Conservation (phyloP, 2,113 vertebrate species). For the Lepus timidus region DNA sequence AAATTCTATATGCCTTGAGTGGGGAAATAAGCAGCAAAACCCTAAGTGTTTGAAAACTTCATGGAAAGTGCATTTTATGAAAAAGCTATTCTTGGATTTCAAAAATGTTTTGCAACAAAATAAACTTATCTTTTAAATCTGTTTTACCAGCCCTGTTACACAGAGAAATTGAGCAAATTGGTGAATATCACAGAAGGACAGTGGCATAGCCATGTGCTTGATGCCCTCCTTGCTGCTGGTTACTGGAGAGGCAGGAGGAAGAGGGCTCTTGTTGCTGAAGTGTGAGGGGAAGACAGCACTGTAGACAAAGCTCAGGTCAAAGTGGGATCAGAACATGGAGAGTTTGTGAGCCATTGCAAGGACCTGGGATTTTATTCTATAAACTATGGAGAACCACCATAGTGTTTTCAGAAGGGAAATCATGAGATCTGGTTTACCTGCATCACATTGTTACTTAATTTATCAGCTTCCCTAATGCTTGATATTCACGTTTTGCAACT, state of each 20-base stretch:
- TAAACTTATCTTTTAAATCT: too few relatives aligned
- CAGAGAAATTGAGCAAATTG: neutral
- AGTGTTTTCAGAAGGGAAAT: neutral
- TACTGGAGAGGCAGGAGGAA: neutral
- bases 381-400: neutral
- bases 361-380: neutral
- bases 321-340: neutral
- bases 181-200: neutral
- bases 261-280: neutral
- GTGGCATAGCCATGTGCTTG: neutral
- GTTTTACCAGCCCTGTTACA: neutral
- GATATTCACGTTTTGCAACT: neutral
- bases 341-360: neutral
- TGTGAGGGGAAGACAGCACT: neutral
- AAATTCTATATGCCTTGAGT: neutral
- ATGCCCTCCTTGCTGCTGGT: rapidly evolving
- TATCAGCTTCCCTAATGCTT: neutral
- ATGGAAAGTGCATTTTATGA: too few relatives aligned
- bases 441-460: neutral
- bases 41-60: neutral
- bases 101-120: too few relatives aligned
- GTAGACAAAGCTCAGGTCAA: neutral
- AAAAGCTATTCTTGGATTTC: too few relatives aligned
- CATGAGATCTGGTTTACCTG: neutral
- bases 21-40: neutral